Percentiles rank a stretch among this genome's conserved stretches.
These are phyloP conservation scores for Venustaconcha ellipsiformis DNA, from an alignment of 1,140 invertebrate genomes.

Conservation along the genomic window DNA sequence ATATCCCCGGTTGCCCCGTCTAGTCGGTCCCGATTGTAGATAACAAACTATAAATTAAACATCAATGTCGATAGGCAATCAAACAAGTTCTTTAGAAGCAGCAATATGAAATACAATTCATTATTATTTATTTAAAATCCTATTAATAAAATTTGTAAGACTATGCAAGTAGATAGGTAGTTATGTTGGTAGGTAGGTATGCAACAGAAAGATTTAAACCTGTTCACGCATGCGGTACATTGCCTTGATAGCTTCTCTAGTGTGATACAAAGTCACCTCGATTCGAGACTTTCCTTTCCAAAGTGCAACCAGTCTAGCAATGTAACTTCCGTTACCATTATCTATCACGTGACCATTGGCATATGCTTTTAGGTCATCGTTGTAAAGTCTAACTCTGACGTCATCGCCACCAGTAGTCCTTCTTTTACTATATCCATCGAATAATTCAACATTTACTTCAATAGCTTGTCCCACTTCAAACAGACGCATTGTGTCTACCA, in stretches of 20 bases:
- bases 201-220: not conserved
- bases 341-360: not conserved
- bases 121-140: no score
- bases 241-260: not conserved
- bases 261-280: not conserved
- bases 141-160: no score
- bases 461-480: not conserved
- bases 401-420: not conserved
- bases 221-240: not conserved
- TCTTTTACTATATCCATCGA: not conserved
- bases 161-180: no score
- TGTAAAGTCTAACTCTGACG: not conserved
- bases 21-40: no score
- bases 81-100: no score
- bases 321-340: not conserved
- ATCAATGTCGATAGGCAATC: no score
- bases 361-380: not conserved
- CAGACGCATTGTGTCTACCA: no score
- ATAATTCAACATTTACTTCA: not conserved
- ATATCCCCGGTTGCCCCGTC: no score
- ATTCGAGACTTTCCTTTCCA: not conserved
- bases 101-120: no score
- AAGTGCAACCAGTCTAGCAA: not conserved
- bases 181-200: not conserved
- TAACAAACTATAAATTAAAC: no score